Conservation (phyloP, 1,140 invertebrate species). For the Ips nitidus region DNA sequence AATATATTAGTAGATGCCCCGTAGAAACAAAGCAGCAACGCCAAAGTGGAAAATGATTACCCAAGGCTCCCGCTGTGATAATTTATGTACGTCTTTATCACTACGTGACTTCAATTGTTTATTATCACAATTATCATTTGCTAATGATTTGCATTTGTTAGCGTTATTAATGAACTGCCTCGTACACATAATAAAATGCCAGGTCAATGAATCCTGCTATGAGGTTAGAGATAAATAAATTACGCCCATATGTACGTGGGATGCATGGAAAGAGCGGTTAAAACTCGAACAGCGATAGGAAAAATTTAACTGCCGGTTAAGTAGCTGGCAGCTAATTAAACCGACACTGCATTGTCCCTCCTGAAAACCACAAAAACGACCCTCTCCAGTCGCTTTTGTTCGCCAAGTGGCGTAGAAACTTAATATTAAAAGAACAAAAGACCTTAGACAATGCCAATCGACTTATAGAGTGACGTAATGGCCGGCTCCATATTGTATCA, state of each 20-base stretch:
- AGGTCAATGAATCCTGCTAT: slow-evolving; percentile 20
- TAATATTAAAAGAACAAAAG: slow-evolving; percentile 29
- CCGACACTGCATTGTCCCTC: neutral
- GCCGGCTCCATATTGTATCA: slow-evolving; percentile 19
- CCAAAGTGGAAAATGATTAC: slow-evolving; percentile 18
- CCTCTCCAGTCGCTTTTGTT: slow-evolving; percentile 4
- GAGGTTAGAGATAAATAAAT: slow-evolving; percentile 7
- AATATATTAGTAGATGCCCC: neutral
- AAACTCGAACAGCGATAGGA: too few species aligned
- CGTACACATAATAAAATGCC: slow-evolving; percentile 28
- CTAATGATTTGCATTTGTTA: slow-evolving; percentile 35
- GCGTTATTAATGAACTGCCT: slow-evolving; percentile 30
- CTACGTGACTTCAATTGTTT: slow-evolving; percentile 36
- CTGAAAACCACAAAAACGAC: neutral
- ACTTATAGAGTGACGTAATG: slow-evolving; percentile 19
- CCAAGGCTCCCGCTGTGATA: slow-evolving; percentile 26
- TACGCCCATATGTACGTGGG: slow-evolving; percentile 1
- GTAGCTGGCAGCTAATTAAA: slow-evolving; percentile 1
- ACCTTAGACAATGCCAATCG: slow-evolving; percentile 14
- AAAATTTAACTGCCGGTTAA: neutral
- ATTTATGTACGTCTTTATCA: slow-evolving; percentile 35
- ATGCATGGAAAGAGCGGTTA: neutral
- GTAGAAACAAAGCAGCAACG: slow-evolving; percentile 3
- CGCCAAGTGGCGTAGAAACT: slow-evolving; percentile 11
- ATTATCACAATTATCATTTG: slow-evolving; percentile 37